Evolutionary conservation across 1,140 invertebrate genomes (phyloP), one percentile per base, ranked within the genome.

Genomic region (Mactra quadrangularis): DNA sequence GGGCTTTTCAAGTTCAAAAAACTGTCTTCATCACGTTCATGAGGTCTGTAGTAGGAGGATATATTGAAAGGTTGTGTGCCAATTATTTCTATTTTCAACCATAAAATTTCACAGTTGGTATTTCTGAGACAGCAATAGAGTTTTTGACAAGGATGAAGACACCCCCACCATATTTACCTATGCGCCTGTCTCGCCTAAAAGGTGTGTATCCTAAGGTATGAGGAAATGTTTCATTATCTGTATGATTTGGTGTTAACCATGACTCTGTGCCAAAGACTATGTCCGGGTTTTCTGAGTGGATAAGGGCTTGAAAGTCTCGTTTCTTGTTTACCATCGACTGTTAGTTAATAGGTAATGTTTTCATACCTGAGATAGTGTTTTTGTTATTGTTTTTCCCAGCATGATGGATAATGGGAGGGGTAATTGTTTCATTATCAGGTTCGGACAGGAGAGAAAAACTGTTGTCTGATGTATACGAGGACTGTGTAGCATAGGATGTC

Each of bases 101-200:
- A n/a, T n/a, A n/a, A n/a, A n/a, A n/a, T n/a, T n/a, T 29, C 27
- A 35, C 13, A 6, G 15, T 29, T 60, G 15, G 4, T 29, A 31
- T 29, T 60, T 60, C 57, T 60, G 57, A n/a, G 27, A 60, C 57
- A 31, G 19, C 27, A 60, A 60, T 60, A 19, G 57, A 31, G 19
- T 60, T 35, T 60, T 60, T 60, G 27, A 60, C 52, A 53, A 53
- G 52, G 52, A 53, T 53, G 52, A 53, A 53, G 19, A 53, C 19
- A n/a, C 52, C 52, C 52, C 52, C 52, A 60, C 57, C 57, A 27
- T 9, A 4, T 35, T 60, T 60, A 35, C 57, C 33, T 9, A 29
- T 9, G 52, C n/a, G 25, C 33, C 57, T 31, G 31, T 60, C 57
- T 35, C 19, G 15, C 27, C 57, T 60, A 19, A 27, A 60, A n/a